These are phyloP conservation scores for Clostera curtula DNA, from an alignment of 2,888 invertebrate species.

Conservation along the genomic window DNA sequence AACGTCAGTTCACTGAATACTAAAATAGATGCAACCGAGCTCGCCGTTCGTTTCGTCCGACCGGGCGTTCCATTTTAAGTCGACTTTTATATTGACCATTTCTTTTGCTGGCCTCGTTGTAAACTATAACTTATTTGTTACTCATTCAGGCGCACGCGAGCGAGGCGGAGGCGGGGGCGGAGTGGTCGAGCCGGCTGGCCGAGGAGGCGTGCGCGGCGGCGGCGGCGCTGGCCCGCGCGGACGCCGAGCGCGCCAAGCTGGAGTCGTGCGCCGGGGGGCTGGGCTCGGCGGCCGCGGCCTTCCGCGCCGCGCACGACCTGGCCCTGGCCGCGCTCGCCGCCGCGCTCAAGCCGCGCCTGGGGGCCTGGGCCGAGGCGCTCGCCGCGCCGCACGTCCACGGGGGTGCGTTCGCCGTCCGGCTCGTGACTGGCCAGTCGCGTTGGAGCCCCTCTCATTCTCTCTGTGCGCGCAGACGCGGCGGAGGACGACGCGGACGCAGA, in stretches of 20 bases:
- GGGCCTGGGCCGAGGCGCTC: constrained; percentile 42
- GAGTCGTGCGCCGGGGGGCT: constrained; percentile 51
- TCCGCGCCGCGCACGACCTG: constrained; percentile 42
- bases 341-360: constrained; percentile 33
- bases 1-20: too few species aligned
- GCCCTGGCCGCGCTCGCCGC: constrained; percentile 37
- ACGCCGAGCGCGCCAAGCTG: constrained; percentile 46
- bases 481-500: constrained; percentile 55
- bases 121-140: not conserved
- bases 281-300: constrained; percentile 43
- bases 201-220: constrained; percentile 83
- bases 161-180: constrained; percentile 93
- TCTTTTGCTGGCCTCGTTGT: too few species aligned
- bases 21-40: too few species aligned
- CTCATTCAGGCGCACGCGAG: constrained; percentile 83
- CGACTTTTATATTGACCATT: too few species aligned
- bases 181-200: constrained; percentile 91
- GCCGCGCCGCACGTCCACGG: constrained; percentile 30
- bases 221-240: constrained; percentile 72
- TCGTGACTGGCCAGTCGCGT: not conserved
- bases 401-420: constrained; percentile 27
- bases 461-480: constrained; percentile 34
- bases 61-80: too few species aligned
- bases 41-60: too few species aligned
- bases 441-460: too few species aligned